Evolutionary conservation across 1,140 invertebrate species (phyloP).

Genomic region (Apis dorsata): DNA sequence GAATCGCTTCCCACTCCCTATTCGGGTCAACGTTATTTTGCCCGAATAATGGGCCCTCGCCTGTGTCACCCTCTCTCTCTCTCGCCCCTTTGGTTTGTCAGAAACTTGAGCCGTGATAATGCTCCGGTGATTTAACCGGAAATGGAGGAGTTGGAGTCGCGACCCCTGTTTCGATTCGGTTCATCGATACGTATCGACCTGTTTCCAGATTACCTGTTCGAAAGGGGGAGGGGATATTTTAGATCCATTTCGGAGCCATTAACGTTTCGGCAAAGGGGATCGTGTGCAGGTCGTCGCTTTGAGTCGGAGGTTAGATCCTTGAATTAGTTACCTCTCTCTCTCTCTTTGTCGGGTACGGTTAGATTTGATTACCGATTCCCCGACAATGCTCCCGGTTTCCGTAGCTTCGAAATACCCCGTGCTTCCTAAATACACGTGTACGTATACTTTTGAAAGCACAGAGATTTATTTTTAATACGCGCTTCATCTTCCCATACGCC

Average conservation of each 20-base stretch:
- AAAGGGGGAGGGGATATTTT: background rate
- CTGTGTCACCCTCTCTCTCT: background rate
- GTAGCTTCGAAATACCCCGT: no score
- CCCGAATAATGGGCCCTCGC: constrained; percentile 45
- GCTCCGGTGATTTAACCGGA: constrained; percentile 30
- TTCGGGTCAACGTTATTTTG: constrained; percentile 60
- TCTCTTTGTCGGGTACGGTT: background rate
- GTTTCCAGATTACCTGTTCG: background rate
- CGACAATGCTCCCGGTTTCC: background rate
- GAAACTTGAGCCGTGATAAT: constrained; percentile 8
- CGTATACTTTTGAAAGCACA: no score
- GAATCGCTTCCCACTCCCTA: constrained; percentile 7
- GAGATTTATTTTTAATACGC: background rate
- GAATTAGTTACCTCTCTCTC: background rate
- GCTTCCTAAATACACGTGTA: no score
- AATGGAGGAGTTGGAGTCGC: background rate
- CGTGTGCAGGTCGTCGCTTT: background rate
- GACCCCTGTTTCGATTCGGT: constrained; percentile 1
- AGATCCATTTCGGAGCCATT: background rate
- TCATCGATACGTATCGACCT: background rate
- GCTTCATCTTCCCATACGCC: background rate
- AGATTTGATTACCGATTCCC: background rate
- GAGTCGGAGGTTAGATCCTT: background rate
- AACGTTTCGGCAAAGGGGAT: background rate
- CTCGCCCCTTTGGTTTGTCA: background rate